Evolutionary conservation across 2,888 invertebrate species (phyloP), one percentile per base, ranked within the genome.

Genomic region (Elysia crispata): DNA sequence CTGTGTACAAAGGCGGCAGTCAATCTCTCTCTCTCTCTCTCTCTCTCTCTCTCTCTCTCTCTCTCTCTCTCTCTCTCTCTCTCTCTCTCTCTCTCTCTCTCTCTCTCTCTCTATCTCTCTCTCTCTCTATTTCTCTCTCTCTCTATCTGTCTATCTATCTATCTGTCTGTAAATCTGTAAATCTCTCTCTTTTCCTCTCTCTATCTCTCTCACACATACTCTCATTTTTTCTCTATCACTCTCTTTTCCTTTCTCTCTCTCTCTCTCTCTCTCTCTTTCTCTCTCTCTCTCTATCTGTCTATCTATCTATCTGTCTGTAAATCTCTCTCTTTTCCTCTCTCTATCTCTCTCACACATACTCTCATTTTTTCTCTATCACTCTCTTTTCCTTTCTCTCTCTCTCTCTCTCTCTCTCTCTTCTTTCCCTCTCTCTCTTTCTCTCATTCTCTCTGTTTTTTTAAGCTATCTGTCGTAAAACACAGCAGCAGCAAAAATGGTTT

Each of bases 21-120:
- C 49, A 66, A 31, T 64, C 62, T 67, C 72, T 77, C 66, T 73
- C 66, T 66, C 54, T 73, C 76, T 57, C 66, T 28, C 73, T 73
- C 67, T 73, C 50, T 60, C 64, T 72, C 77, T 33, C 28, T 64
- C 54, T 33, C 69, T 72, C 67, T 57, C 33, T 57, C 69, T 31
- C 57, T 57, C 62, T 76, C 64, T 60, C 60, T 25, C 74, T 57
- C 33, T 31, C 33, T 60, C 76, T 70, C n/a, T 67, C 54, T 72
- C 67, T 57, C 33, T 67, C 79, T 75, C 69, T 49, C 41, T 50
- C 54, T 54, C 69, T 70, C 30, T 72, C 54, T 66, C 66, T 70
- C 30, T 66, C 25, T 54, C 50, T 25, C 8, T 33, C 30, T 80
- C 79, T 50, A 28, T 8, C 11, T 73, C 50, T 73, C 13, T 28